These are phyloP conservation scores for Meandrina meandrites DNA, from an alignment of 92 coral and sea anemone species.

Conservation along the genomic window DNA sequence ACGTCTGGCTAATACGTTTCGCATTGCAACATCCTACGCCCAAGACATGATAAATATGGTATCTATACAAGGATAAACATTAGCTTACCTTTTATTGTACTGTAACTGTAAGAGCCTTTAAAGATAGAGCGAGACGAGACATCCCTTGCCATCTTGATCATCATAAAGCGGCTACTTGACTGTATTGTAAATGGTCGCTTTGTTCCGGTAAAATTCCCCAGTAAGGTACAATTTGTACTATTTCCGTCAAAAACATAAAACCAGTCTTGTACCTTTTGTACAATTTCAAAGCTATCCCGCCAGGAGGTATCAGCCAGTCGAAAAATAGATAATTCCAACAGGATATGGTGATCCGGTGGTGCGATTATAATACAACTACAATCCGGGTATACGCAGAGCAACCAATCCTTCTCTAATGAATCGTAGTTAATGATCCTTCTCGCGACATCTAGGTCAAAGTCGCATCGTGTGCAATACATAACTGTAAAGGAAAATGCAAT, in stretches of 20 bases:
- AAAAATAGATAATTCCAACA: background rate
- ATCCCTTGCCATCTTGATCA: background rate
- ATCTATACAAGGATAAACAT: no score
- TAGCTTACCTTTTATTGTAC: constrained; percentile 4
- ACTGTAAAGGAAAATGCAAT: background rate
- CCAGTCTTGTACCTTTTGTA: background rate
- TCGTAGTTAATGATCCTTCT: background rate
- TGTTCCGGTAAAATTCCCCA: background rate
- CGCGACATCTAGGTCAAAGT: background rate
- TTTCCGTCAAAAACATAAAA: background rate
- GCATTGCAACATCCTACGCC: no score
- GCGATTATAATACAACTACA: background rate
- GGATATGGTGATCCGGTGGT: background rate
- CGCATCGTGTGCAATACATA: background rate
- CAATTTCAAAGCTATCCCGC: no score
- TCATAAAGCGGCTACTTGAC: background rate
- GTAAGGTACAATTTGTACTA: background rate
- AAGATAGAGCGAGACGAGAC: background rate
- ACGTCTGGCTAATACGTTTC: no score
- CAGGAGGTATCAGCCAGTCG: background rate
- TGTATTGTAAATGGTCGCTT: background rate
- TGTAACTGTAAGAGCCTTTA: background rate
- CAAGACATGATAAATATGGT: no score
- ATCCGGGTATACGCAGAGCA: background rate
- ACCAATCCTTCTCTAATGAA: no score